phyloP scores from a whole-genome alignment of 2,113 vertebrate genomes.

The Willisornis vidua region DNA sequence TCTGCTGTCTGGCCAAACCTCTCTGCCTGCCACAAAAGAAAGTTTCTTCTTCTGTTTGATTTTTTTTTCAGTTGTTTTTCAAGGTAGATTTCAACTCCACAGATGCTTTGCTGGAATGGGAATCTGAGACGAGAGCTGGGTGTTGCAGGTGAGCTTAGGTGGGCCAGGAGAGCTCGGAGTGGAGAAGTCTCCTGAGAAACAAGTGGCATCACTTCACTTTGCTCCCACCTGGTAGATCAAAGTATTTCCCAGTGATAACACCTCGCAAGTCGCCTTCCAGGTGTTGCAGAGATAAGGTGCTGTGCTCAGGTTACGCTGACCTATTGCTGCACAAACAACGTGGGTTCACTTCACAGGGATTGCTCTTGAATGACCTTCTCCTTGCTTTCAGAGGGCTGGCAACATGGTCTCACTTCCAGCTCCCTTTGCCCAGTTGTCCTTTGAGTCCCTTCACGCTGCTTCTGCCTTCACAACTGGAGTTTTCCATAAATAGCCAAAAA shows the following conservation, averaged over 20 bases:
- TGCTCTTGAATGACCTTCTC: neutral
- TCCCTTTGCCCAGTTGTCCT: neutral
- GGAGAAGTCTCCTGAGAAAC: neutral
- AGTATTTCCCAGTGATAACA: neutral
- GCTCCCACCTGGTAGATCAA: slow-evolving; percentile 41
- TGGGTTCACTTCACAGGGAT: accelerated
- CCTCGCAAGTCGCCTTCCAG: neutral
- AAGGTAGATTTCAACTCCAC: neutral
- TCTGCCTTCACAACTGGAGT: neutral
- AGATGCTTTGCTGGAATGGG: slow-evolving; percentile 1
- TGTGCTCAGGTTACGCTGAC: neutral
- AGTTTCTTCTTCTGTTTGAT: neutral
- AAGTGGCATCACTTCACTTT: neutral
- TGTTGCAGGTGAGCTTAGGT: neutral
- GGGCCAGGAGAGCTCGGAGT: neutral
- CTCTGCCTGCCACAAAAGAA: neutral
- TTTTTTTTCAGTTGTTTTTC: neutral
- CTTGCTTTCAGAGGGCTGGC: neutral
- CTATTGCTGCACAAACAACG: neutral
- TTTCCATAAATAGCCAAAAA: neutral
- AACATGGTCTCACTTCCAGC: neutral
- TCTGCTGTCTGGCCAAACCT: slow-evolving; percentile 54
- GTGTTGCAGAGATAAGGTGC: neutral
- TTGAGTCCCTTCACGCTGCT: neutral
- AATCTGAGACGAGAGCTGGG: neutral